Base-by-base conservation (phyloP, 2,888 invertebrate genomes). In the Drosophila bunnanda region DNA sequence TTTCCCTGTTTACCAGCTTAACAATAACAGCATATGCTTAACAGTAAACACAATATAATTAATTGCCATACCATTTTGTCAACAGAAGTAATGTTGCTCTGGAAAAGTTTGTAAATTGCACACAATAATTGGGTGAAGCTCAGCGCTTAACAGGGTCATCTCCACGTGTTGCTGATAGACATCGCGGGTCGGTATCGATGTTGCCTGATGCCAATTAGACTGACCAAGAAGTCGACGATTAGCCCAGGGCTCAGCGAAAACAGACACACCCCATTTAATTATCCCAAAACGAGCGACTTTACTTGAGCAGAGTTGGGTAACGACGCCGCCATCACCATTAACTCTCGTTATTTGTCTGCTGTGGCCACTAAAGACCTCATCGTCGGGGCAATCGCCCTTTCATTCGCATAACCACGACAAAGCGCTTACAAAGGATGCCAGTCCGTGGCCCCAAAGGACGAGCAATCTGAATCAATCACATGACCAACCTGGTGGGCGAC, bases 21-120 rank as follows among this genome's bases (percentile, higher is more conserved):
- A 32, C 62, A 62, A 62, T 62, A 65, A 61, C 34, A 65, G 52
- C 66, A 67, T 55, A 57, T 39, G 50, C 36, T 34, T 52, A 34
- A 65, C 41, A 34, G 36, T 20, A 53, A 52, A 61, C 36, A 48
- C 53, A 46, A 39, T 36, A 39, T 28, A 53, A 69, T 67, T 67
- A 68, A 67, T 69, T 69, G 54, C 8, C 44, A 17, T 38, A 44
- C 50, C 13, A 41, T 62, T 55, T 54, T 15, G 50, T 15, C 20
- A 34, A 50, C 50, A 50, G 2, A 32, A 22, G 34, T 34, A 20
- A 2, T 50, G 32, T 50, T 50, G 50, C 8, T 20, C 9, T 20
- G 32, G 50, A 34, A 50, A 50, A 50, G 32, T 50, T 50, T 20
- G 32, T 34, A 32, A 34, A 20, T 32, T 50, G 20, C 32, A 50